A percentile compares a stretch with the other conserved stretches of the same genome.
Conservation (phyloP, 2,113 vertebrate species). For the Antennarius striatus region DNA sequence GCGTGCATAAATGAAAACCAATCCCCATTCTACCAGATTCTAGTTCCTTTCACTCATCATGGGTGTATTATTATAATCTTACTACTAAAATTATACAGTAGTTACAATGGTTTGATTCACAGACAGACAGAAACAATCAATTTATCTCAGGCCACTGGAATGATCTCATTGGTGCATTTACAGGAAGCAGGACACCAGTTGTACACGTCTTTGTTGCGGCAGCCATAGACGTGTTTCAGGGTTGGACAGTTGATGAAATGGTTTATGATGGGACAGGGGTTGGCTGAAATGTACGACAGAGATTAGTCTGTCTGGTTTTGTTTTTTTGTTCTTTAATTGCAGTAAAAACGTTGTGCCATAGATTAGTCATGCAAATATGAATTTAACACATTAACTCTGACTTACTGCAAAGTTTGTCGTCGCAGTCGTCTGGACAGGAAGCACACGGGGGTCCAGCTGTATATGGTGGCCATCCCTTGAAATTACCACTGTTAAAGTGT, state of each 20-base stretch:
- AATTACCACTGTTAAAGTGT: constrained; percentile 72
- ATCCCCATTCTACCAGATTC: no score
- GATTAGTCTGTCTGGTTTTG: background rate
- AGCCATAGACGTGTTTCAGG: constrained; percentile 16
- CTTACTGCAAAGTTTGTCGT: constrained; percentile 77
- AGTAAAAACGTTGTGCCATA: background rate
- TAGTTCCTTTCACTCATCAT: no score
- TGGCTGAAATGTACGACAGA: constrained; percentile 53
- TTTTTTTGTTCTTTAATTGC: background rate
- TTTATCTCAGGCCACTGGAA: constrained; percentile 51
- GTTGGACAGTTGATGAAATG: constrained; percentile 53
- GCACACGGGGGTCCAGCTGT: constrained; percentile 51
- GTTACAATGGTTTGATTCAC: background rate
- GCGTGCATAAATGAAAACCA: no score
- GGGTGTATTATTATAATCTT: no score
- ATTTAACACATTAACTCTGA: background rate
- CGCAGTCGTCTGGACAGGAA: constrained; percentile 65
- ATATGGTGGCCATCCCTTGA: constrained; percentile 55
- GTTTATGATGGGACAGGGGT: constrained; percentile 73
- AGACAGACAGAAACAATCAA: background rate
- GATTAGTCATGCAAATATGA: background rate
- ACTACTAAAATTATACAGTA: background rate
- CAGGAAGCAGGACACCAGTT: constrained; percentile 65
- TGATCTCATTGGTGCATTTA: constrained; percentile 61
- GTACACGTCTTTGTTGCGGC: background rate